These are phyloP conservation scores for Sphyrna mokarran DNA, from an alignment of 2,113 vertebrate species.

Conservation along the genomic window DNA sequence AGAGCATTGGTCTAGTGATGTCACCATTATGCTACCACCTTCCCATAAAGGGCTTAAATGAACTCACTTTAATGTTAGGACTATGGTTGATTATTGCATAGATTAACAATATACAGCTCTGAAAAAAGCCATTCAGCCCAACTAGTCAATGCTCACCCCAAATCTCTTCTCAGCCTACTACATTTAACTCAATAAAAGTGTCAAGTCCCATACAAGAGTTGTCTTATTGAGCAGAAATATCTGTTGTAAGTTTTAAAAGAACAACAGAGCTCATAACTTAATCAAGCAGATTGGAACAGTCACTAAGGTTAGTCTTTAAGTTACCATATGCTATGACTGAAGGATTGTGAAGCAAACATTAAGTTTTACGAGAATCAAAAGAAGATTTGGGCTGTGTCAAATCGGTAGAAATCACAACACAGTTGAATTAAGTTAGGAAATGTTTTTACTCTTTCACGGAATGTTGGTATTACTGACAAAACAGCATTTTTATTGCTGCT, in stretches of 20 bases:
- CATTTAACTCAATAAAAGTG: too few species aligned
- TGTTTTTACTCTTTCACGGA: too few species aligned
- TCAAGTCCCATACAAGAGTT: too few species aligned
- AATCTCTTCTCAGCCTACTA: neutral
- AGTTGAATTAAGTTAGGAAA: neutral
- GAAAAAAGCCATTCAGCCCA: neutral
- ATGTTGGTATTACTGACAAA: too few species aligned
- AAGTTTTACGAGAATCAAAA: neutral
- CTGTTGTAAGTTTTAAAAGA: neutral
- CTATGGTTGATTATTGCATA: too few species aligned
- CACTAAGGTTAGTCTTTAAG: neutral
- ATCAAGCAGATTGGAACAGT: neutral
- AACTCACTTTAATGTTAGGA: too few species aligned
- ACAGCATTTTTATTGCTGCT: too few species aligned
- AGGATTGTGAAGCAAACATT: neutral
- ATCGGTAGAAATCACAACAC: neutral
- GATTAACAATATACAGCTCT: too few species aligned
- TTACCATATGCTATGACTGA: neutral
- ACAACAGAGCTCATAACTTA: neutral
- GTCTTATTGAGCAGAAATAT: neutral
- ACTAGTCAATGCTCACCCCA: neutral
- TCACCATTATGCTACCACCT: too few species aligned
- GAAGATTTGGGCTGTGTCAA: neutral
- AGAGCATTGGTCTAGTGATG: too few species aligned
- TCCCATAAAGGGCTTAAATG: too few species aligned